A percentile compares a stretch with the other conserved stretches of the same genome.
phyloP scores from a whole-genome alignment of 2,888 invertebrate species.

The Endotricha flammealis region DNA sequence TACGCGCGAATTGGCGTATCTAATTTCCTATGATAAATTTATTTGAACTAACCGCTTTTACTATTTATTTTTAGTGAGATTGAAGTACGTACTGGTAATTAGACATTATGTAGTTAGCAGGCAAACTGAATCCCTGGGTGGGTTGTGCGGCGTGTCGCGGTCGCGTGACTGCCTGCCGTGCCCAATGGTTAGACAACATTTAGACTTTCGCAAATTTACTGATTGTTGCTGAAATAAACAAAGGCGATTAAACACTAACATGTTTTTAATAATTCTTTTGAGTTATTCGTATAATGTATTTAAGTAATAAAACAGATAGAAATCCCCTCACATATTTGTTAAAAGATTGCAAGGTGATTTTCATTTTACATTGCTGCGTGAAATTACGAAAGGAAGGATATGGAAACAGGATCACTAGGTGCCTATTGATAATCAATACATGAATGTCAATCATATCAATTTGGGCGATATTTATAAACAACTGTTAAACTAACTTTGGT shows the following conservation, averaged over 20 bases:
- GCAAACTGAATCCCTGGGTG: constrained; percentile 25
- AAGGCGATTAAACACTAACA: constrained; percentile 50
- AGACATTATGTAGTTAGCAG: constrained; percentile 25
- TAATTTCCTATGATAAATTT: not conserved
- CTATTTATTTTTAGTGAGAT: too few species aligned
- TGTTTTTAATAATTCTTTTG: constrained; percentile 39
- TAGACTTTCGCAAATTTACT: constrained; percentile 59
- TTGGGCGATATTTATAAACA: too few species aligned
- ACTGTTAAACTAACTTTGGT: too few species aligned
- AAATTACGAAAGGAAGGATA: too few species aligned
- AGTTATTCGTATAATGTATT: too few species aligned
- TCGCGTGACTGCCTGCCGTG: constrained; percentile 65
- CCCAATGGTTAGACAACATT: constrained; percentile 60
- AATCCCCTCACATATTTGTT: too few species aligned
- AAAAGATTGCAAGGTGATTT: too few species aligned
- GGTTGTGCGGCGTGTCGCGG: constrained; percentile 35
- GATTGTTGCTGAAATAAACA: constrained; percentile 37
- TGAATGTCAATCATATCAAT: too few species aligned
- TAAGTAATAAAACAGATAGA: too few species aligned
- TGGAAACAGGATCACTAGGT: too few species aligned
- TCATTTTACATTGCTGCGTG: too few species aligned
- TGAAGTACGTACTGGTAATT: constrained; percentile 12
- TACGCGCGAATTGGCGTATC: constrained; percentile 9
- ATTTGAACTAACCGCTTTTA: not conserved
- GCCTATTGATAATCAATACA: too few species aligned